These are phyloP conservation scores for Heteropelma amictum DNA, from an alignment of 2,888 invertebrate species.

Conservation along the genomic window DNA sequence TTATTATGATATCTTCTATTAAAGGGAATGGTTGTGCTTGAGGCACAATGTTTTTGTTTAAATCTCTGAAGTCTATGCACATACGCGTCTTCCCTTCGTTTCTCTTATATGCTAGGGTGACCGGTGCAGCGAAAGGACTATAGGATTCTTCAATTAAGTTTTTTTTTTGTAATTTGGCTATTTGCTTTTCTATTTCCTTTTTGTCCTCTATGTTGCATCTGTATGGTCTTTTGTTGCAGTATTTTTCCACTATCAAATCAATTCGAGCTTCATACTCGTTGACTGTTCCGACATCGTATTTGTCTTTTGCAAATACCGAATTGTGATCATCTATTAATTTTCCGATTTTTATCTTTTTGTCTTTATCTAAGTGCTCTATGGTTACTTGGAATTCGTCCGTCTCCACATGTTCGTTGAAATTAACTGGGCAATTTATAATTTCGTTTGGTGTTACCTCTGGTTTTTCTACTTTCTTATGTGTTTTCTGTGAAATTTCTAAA, in stretches of 20 bases:
- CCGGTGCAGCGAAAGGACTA: conserved; percentile 15
- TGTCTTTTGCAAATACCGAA: conserved; percentile 19
- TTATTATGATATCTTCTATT: conserved; percentile 1
- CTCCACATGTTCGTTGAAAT: conserved; percentile 3
- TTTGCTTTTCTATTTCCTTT: conserved; percentile 18
- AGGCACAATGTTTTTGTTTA: not conserved
- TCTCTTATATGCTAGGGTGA: conserved; percentile 18
- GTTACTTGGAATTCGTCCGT: not conserved
- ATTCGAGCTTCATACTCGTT: conserved; percentile 5
- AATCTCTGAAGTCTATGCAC: conserved; percentile 6
- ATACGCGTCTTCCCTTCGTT: not conserved
- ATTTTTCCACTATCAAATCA: conserved; percentile 3
- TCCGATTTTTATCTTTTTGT: not conserved
- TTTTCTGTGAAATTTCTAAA: conserved; percentile 1
- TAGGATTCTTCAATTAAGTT: conserved; percentile 1
- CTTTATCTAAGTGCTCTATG: not conserved
- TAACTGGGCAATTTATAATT: not conserved
- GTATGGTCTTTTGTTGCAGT: conserved; percentile 3
- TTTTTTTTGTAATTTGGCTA: not conserved
- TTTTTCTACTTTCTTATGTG: not conserved
- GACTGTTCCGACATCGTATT: conserved; percentile 24
- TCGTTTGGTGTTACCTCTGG: not conserved
- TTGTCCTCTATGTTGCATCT: conserved; percentile 13
- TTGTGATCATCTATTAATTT: not conserved
- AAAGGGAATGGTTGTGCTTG: conserved; percentile 2